Evolutionary conservation across 2,888 invertebrate genomes (phyloP).

Genomic region (Troides aeacus): DNA sequence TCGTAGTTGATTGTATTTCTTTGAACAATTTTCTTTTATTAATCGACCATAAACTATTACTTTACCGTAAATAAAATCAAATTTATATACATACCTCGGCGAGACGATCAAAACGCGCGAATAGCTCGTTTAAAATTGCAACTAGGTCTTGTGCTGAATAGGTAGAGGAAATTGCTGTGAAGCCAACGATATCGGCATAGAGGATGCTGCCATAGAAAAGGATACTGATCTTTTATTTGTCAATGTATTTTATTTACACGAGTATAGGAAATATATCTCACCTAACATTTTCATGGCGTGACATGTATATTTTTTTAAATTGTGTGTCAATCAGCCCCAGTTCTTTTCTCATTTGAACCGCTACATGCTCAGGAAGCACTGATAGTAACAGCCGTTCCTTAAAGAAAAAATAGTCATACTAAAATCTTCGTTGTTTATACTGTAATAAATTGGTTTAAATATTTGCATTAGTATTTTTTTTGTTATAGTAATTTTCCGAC

Average conservation of each 20-base stretch:
- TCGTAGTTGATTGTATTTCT: constrained; percentile 96
- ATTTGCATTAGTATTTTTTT: background rate
- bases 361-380: constrained; percentile 97
- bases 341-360: constrained; percentile 97
- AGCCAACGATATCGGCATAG: constrained; percentile 98
- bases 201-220: constrained; percentile 85
- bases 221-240: background rate
- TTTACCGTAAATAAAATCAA: background rate
- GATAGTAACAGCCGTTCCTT: constrained; percentile 95
- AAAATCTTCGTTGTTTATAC: background rate
- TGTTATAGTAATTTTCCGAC: background rate
- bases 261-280: constrained; percentile 57
- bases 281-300: constrained; percentile 97
- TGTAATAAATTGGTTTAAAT: background rate
- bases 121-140: constrained; percentile 96
- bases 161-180: constrained; percentile 96
- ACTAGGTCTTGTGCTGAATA: constrained; percentile 97
- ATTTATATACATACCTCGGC: constrained; percentile 81
- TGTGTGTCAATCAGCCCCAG: constrained; percentile 95
- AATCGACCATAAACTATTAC: background rate
- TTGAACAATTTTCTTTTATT: constrained; percentile 32
- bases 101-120: constrained; percentile 96
- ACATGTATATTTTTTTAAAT: constrained; percentile 99
- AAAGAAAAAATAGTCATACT: constrained; percentile 40
- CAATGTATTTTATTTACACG: background rate